Conservation (phyloP, 2,888 invertebrate genomes). For the Bombylius major region DNA sequence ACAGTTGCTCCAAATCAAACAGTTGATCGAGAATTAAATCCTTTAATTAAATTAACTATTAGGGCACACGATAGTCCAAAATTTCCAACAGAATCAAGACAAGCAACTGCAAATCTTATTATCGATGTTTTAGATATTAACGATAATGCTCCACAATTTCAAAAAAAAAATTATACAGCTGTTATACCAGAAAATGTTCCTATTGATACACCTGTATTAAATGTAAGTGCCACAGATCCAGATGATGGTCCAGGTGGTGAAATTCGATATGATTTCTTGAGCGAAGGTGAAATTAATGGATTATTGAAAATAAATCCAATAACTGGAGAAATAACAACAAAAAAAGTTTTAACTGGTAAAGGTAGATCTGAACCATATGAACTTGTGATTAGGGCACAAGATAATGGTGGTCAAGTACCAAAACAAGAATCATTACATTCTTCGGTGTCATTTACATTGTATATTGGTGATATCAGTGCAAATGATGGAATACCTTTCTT, state of each 20-base stretch:
- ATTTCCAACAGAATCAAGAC: conserved; percentile 50
- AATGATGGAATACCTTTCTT: conserved; percentile 71
- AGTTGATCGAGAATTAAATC: conserved; percentile 60
- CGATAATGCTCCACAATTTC: conserved; percentile 61
- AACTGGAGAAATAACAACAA: conserved; percentile 56
- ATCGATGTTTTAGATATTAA: conserved; percentile 66
- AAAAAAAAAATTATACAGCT: conserved; percentile 48
- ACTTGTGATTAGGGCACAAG: conserved; percentile 53
- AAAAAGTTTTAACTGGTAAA: conserved; percentile 54
- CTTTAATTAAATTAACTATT: conserved; percentile 53
- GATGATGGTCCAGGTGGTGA: conserved; percentile 63
- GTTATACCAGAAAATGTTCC: conserved; percentile 67
- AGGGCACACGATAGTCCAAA: conserved; percentile 67
- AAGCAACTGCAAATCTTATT: conserved; percentile 48
- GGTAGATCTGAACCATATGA: conserved; percentile 63
- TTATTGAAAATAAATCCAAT: conserved; percentile 52
- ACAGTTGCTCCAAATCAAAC: conserved; percentile 50
- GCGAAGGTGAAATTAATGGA: conserved; percentile 59
- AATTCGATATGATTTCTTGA: conserved; percentile 57
- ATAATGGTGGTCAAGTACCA: conserved; percentile 47
- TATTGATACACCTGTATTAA: conserved; percentile 50
- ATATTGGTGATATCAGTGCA: conserved; percentile 66
- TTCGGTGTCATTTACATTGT: conserved; percentile 49
- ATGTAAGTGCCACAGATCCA: conserved; percentile 58
- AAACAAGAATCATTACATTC: conserved; percentile 42